Base-by-base conservation (phyloP, 2,888 invertebrate species). In the Patella pellucida region DNA sequence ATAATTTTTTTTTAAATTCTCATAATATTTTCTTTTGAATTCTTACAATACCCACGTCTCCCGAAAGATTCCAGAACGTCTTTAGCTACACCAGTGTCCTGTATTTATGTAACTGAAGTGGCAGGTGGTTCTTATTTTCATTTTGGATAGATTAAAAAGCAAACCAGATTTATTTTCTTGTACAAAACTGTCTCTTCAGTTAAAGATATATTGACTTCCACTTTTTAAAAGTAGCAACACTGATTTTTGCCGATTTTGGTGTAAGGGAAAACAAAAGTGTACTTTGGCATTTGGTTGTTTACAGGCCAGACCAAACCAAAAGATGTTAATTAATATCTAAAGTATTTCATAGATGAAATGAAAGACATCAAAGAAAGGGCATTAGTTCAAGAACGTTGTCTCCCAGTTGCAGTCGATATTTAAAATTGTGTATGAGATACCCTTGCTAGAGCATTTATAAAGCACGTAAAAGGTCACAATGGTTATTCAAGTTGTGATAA, bases 371-470 rank as follows among this genome's bases (percentile, higher is more conserved):
- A 12, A n/a, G 31, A n/a, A 19, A 52, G 9, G 19, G n/a, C n/a
- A n/a, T n/a, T n/a, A n/a, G n/a, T n/a, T n/a, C 31, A 68, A 71
- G 52, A 14, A 41, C n/a, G 31, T 16, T 50, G 31, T 31, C 15
- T 5, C 27, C 19, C n/a, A n/a, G 70, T 75, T 14, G 73, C 62
- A n/a, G n/a, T n/a, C n/a, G n/a, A n/a, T n/a, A n/a, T n/a, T n/a
- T n/a, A n/a, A n/a, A n/a, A n/a, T n/a, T 15, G 69, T 71, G 76
- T 87, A 15, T 85, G 86, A 78, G 87, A 88, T 80, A 77, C 85
- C 50, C 86, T 84, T 11, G 86, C 87, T 1, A 78, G 84, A 77
- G 79, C 81, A 12, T 84, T 80, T 80, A 74, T 87, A 2, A 84
- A 83, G 68, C 52, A 56, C 41, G 71, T 79, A 1, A 85, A n/a